Percentiles rank a stretch among this genome's conserved stretches.
Conservation (phyloP, 2,888 invertebrate species). For the Omphaloscelis lunosa region DNA sequence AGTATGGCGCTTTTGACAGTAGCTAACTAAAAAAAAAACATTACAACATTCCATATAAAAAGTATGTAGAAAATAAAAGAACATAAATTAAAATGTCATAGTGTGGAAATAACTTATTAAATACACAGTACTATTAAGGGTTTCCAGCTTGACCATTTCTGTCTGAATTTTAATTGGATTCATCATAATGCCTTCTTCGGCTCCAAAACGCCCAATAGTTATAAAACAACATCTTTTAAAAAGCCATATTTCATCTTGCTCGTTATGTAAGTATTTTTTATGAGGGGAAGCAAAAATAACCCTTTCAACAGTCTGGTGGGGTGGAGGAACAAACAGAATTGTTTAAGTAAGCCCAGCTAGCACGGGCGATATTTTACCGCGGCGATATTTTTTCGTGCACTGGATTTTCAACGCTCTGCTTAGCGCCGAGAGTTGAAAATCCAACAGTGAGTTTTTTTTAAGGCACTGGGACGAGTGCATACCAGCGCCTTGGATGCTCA, state of each 20-base stretch:
- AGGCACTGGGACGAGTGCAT: no score
- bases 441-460: no score
- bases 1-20: no score
- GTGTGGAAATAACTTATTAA: neutral
- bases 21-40: neutral
- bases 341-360: no score
- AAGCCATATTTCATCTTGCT: neutral
- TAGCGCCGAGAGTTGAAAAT: no score
- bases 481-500: no score
- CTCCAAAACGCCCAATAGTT: neutral
- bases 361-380: no score
- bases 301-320: neutral
- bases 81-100: neutral
- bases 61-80: neutral
- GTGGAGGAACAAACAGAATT: no score
- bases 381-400: no score
- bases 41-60: neutral
- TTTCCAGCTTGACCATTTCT: no score
- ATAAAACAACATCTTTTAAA: neutral
- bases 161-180: neutral
- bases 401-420: no score
- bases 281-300: neutral
- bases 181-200: no score
- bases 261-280: neutral
- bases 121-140: neutral